These are phyloP conservation scores for Autographa pulchrina DNA, from an alignment of 2,888 invertebrate genomes.

Conservation along the genomic window DNA sequence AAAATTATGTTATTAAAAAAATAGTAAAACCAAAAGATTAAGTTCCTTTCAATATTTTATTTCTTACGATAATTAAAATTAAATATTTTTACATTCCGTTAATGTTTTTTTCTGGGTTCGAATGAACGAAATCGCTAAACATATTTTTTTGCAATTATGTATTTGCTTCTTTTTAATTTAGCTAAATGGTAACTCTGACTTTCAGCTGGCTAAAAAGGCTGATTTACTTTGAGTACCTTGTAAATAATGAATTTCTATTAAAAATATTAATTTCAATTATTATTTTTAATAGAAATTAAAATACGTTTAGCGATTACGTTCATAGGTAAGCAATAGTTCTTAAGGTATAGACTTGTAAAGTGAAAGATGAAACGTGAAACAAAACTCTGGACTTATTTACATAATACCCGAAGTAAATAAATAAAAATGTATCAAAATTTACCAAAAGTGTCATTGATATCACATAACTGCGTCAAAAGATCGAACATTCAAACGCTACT, in stretches of 20 bases:
- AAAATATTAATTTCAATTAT: too few species aligned
- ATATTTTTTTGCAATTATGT: not conserved
- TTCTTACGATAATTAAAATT: constrained; percentile 20
- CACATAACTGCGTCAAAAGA: too few species aligned
- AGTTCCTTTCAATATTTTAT: constrained; percentile 20
- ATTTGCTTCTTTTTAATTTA: not conserved
- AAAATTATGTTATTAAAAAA: constrained; percentile 8
- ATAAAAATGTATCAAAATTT: too few species aligned
- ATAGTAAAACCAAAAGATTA: constrained; percentile 15
- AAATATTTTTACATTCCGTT: constrained; percentile 38
- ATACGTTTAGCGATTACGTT: constrained; percentile 26
- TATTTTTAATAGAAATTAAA: too few species aligned
- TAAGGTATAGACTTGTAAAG: constrained; percentile 24
- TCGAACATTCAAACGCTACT: too few species aligned
- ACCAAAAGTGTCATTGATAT: too few species aligned
- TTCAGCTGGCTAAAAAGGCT: too few species aligned
- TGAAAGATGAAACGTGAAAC: constrained; percentile 26
- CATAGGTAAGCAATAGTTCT: not conserved
- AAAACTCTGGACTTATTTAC: not conserved
- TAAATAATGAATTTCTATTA: too few species aligned
- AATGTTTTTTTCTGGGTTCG: constrained; percentile 3
- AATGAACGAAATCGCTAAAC: not conserved
- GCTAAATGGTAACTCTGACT: not conserved
- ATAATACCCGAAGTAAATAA: not conserved
- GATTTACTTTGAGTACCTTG: too few species aligned